phyloP scores from a whole-genome alignment of 2,113 vertebrate genomes.

The Danionella cerebrum region DNA sequence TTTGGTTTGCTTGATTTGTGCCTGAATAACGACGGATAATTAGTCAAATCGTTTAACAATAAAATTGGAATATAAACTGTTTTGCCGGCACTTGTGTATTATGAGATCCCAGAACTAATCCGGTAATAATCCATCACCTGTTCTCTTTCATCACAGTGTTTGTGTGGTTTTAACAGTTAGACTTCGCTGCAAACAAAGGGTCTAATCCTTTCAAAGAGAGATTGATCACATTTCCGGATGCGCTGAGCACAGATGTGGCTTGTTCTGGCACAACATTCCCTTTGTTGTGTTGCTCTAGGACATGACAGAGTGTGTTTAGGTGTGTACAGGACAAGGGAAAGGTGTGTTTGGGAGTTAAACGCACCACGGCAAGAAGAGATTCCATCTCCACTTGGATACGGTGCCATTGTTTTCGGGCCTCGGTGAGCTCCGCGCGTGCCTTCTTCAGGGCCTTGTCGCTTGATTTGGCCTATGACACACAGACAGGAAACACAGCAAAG shows the following conservation, averaged over 20 bases:
- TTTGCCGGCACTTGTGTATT: no score
- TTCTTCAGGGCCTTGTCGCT: constrained; percentile 74
- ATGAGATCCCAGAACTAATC: background rate
- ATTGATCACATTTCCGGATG: background rate
- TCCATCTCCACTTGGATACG: constrained; percentile 88
- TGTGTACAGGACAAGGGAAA: no score
- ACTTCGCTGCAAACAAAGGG: background rate
- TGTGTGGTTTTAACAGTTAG: background rate
- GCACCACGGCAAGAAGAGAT: constrained; percentile 86
- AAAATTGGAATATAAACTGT: no score
- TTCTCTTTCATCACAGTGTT: background rate
- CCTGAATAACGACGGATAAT: no score
- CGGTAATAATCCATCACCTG: background rate
- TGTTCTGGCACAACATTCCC: background rate
- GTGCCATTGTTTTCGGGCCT: constrained; percentile 85
- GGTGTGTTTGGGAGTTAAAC: constrained; percentile 31
- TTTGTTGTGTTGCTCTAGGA: background rate
- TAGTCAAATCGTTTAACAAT: background rate
- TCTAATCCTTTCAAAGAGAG: background rate
- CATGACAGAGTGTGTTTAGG: background rate
- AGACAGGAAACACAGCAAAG: background rate
- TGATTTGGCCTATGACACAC: constrained; percentile 66
- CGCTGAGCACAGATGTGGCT: background rate
- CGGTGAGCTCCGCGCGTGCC: constrained; percentile 79
- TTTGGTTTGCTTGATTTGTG: no score